Base-by-base conservation (phyloP, 2,113 vertebrate genomes). In the Oophaga pumilio region DNA sequence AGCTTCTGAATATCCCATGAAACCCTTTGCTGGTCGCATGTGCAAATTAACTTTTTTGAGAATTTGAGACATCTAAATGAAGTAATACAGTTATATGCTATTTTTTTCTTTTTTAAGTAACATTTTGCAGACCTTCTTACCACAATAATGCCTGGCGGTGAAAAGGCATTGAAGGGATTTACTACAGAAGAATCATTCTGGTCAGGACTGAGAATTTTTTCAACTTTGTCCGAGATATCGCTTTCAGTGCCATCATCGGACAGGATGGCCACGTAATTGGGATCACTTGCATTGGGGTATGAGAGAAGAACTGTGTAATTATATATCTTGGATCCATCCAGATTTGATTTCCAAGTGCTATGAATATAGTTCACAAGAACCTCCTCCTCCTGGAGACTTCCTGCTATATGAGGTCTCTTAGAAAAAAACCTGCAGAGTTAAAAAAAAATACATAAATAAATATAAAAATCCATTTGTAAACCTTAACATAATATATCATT, bases 111-210 rank as follows among this genome's bases (percentile, higher is more conserved):
- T 43, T 43, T 43, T 43, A 43, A 43, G 33, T 43, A 43, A 56
- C 11, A 78, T 4, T 18, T 10, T 52, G 15, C n/a, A n/a, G 15
- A 26, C 6, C 26, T 17, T 7, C 85, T 79, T 79, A 86, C 85
- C 85, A 77, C 83, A 56, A 89, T 80, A 69, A 78, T 43, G 2
- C 87, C 87, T 26, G 87, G 7, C 20, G 74, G 82, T 22, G 87
- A 89, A 52, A 85, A 89, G 8, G 87, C 87, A 71, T 89, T 89
- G 24, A 89, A 89, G 0, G 87, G 87, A 56, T 89, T 89, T 6
- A 86, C 85, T 6, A 86, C 85, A 43, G 74, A 69, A 17, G 76
- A 26, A 79, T 86, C 85, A 78, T 89, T 84, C 50, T 89, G 87
- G 59, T 89, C 87, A 57, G 82, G 82, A 18, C 87, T 84, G 49